phyloP scores from a whole-genome alignment of 1,140 invertebrate genomes.

The Phortica variegata region DNA sequence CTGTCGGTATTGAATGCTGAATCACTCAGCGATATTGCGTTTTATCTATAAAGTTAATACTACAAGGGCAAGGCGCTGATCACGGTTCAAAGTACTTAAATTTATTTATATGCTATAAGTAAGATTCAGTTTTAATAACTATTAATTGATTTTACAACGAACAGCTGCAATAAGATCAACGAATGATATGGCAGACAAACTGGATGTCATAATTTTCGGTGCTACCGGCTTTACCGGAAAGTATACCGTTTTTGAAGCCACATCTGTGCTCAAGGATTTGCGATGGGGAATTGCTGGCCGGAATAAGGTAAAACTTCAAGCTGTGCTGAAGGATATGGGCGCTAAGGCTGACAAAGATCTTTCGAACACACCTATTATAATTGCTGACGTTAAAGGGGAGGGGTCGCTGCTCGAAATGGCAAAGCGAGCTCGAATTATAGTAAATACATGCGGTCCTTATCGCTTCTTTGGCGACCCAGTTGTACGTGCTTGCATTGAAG shows the following conservation, averaged over 20 bases:
- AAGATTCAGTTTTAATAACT: too few relatives aligned
- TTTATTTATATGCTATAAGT: too few relatives aligned
- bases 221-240: conserved; percentile 85
- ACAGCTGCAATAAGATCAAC: too few relatives aligned
- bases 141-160: too few relatives aligned
- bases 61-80: too few relatives aligned
- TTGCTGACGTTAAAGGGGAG: conserved; percentile 76
- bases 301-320: conserved; percentile 66
- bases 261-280: conserved; percentile 59
- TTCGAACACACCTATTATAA: conserved; percentile 66
- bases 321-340: conserved; percentile 64
- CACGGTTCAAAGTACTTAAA: too few relatives aligned
- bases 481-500: conserved; percentile 84
- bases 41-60: too few relatives aligned
- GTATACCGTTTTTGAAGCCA: conserved; percentile 69
- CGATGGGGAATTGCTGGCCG: conserved; percentile 52
- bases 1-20: too few relatives aligned
- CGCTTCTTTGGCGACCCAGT: conserved; percentile 87
- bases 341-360: conserved; percentile 62
- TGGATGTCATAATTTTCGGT: conserved; percentile 78
- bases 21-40: too few relatives aligned
- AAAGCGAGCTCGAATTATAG: conserved; percentile 65
- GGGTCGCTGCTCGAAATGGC: conserved; percentile 77
- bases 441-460: conserved; percentile 91
- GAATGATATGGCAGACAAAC: conserved; percentile 57